phyloP scores from a whole-genome alignment of 2,113 vertebrate genomes.

The Corythaeola cristata region DNA sequence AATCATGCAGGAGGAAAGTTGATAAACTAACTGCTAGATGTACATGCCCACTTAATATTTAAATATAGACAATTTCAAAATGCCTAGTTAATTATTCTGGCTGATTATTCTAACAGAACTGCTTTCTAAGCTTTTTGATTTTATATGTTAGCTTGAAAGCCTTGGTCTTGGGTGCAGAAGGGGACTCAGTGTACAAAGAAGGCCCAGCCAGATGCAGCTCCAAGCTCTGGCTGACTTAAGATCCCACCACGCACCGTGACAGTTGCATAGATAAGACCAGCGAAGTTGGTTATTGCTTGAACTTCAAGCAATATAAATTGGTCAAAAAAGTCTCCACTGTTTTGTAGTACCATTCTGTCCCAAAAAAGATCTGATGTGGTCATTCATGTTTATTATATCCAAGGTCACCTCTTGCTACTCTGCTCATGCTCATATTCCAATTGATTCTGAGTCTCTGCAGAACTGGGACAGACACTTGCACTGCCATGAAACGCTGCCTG shows the following conservation, averaged over 20 bases:
- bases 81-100: not conserved
- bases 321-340: not conserved
- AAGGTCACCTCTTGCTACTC: not conserved
- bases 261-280: not conserved
- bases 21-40: not conserved
- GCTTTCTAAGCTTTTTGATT: not conserved
- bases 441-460: not conserved
- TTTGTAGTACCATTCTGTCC: not conserved
- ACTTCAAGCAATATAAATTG: not conserved
- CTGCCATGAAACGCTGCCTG: rapidly evolving
- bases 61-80: not conserved
- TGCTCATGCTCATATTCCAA: not conserved
- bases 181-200: not conserved
- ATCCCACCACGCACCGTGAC: not conserved
- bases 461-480: not conserved
- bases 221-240: not conserved
- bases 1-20: not conserved
- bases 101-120: not conserved
- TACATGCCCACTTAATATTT: not conserved
- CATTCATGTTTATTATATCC: not conserved
- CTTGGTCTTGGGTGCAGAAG: not conserved
- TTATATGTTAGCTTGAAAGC: not conserved
- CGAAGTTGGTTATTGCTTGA: not conserved
- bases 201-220: not conserved
- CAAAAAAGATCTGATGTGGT: not conserved